Conservation (phyloP, 2,888 invertebrate species). For the Drosophila rellima region DNA sequence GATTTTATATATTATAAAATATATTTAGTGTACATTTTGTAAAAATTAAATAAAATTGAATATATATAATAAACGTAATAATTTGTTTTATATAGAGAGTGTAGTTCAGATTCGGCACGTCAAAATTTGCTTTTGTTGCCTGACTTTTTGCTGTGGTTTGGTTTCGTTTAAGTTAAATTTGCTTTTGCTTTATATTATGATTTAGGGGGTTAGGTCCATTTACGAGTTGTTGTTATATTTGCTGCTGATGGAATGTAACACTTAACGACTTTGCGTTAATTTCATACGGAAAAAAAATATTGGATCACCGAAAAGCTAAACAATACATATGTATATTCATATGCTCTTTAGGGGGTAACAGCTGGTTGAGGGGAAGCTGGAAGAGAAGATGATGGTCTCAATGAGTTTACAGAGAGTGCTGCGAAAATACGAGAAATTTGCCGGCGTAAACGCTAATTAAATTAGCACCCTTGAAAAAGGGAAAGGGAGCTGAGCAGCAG, state of each 20-base stretch:
- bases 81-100: no score
- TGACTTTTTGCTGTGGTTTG: conserved; percentile 6
- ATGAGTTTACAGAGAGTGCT: conserved; percentile 10
- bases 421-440: conserved; percentile 28
- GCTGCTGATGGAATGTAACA: conserved; percentile 21
- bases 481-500: conserved; percentile 22
- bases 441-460: conserved; percentile 57
- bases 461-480: conserved; percentile 56
- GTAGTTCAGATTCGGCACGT: neutral
- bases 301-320: conserved; percentile 9
- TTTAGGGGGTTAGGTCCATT: conserved; percentile 13
- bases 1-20: no score
- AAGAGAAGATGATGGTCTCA: neutral
- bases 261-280: conserved; percentile 32
- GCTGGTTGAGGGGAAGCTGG: neutral
- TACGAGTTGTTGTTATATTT: conserved; percentile 9
- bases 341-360: neutral
- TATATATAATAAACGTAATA: no score
- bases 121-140: neutral
- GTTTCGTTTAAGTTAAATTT: conserved; percentile 1
- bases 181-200: neutral
- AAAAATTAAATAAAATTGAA: no score
- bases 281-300: conserved; percentile 24
- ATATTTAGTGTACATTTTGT: no score
- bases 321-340: neutral